Conservation (phyloP, 2,888 invertebrate genomes). For the Ormyrus thymus region DNA sequence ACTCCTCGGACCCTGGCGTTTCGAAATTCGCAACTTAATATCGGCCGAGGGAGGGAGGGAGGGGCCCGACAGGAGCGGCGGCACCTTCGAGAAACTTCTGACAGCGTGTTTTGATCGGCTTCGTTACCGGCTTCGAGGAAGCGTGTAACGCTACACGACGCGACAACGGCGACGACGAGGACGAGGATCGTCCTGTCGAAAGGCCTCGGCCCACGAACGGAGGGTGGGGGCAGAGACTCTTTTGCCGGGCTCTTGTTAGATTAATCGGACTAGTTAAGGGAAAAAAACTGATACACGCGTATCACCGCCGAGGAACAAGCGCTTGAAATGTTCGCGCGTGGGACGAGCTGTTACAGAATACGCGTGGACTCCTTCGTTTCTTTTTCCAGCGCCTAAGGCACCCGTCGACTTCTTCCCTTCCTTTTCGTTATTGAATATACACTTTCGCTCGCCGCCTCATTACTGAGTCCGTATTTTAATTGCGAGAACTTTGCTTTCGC, state of each 20-base stretch:
- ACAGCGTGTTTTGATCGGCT: slow-evolving; percentile 64
- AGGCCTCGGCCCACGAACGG: slow-evolving; percentile 8
- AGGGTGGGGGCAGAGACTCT: background rate
- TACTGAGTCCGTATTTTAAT: too few species aligned
- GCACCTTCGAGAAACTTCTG: background rate
- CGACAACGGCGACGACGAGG: slow-evolving; percentile 21
- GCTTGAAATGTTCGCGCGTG: slow-evolving; percentile 20
- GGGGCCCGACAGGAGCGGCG: too few species aligned
- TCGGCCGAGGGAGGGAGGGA: too few species aligned
- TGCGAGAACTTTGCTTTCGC: too few species aligned
- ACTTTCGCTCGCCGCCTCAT: too few species aligned
- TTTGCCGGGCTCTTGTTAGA: slow-evolving; percentile 28
- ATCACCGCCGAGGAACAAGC: slow-evolving; percentile 44
- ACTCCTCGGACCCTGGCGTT: too few species aligned
- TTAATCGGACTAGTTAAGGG: slow-evolving; percentile 51
- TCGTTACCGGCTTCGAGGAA: slow-evolving; percentile 59
- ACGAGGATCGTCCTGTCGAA: slow-evolving; percentile 24
- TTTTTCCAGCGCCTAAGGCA: background rate
- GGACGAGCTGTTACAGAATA: slow-evolving; percentile 3
- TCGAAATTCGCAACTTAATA: too few species aligned
- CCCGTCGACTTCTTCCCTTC: background rate
- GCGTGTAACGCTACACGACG: slow-evolving; percentile 55
- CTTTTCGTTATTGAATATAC: too few species aligned
- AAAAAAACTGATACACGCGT: slow-evolving; percentile 47
- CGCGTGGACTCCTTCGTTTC: background rate